Evolutionary conservation across 1,140 invertebrate species (phyloP).

Genomic region (Oryctes rhinoceros): DNA sequence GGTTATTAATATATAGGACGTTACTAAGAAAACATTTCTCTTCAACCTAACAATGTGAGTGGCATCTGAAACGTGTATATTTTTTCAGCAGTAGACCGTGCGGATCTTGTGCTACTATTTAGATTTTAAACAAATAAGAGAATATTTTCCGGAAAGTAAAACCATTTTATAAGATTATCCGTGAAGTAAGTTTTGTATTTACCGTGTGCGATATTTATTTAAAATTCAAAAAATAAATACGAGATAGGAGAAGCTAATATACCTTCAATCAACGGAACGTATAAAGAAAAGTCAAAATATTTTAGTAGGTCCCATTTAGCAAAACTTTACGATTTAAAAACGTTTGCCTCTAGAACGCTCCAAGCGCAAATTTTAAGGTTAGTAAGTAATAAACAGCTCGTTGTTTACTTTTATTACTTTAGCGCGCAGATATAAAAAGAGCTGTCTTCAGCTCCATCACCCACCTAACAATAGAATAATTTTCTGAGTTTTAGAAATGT

Average conservation of each 20-base stretch:
- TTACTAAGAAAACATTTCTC: background rate
- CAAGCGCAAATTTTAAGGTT: background rate
- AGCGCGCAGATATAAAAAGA: background rate
- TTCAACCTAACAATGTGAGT: background rate
- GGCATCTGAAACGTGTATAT: background rate
- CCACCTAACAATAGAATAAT: background rate
- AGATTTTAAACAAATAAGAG: background rate
- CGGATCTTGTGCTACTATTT: background rate
- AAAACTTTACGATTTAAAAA: background rate
- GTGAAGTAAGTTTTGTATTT: background rate
- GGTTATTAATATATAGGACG: background rate
- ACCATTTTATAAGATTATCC: background rate
- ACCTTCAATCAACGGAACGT: background rate
- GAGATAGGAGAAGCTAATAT: background rate
- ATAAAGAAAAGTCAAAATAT: slow-evolving; percentile 6
- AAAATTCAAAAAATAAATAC: slow-evolving; percentile 18
- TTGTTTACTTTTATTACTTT: slow-evolving; percentile 29
- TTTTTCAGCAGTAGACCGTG: background rate
- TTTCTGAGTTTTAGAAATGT: background rate
- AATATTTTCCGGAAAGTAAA: background rate
- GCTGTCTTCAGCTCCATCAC: background rate
- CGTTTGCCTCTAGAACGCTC: background rate
- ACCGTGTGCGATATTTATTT: background rate
- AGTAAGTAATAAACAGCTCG: slow-evolving; percentile 22
- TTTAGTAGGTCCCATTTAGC: background rate